A percentile compares a stretch with the other conserved stretches of the same genome.
phyloP scores from a whole-genome alignment of 2,797 vertebrate species.

The Bryconaethiops microstoma region DNA sequence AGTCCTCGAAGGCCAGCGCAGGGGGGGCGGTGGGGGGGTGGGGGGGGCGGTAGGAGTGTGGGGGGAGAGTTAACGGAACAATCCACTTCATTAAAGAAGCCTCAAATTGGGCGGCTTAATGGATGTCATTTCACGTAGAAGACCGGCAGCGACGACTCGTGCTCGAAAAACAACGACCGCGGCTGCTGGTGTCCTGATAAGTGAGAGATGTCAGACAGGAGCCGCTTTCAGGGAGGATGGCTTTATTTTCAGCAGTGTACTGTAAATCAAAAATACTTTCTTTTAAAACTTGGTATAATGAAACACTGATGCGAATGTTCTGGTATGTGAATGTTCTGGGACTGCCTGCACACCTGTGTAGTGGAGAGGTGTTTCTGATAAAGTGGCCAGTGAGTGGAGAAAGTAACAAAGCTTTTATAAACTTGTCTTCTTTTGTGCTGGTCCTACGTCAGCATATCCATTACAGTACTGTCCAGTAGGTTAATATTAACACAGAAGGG shows the following conservation, averaged over 20 bases:
- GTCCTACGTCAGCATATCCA: not conserved
- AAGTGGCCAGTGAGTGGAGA: not conserved
- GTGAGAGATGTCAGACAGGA: not conserved
- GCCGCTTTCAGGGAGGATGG: not conserved
- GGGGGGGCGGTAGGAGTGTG: too few species aligned
- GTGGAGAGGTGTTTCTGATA: not conserved
- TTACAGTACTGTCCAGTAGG: slow-evolving; percentile 19
- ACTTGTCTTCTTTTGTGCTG: not conserved
- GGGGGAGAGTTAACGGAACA: slow-evolving; percentile 69
- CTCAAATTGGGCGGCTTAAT: slow-evolving; percentile 74
- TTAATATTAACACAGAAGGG: slow-evolving; percentile 47
- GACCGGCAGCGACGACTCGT: slow-evolving; percentile 52
- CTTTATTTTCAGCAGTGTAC: not conserved
- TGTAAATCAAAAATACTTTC: not conserved
- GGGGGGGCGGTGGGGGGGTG: slow-evolving; percentile 13
- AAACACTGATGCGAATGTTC: too few species aligned
- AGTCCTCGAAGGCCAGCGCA: slow-evolving; percentile 66
- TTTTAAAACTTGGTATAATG: too few species aligned
- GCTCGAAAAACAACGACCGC: not conserved
- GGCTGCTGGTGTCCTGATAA: not conserved
- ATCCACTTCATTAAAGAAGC: slow-evolving; percentile 77
- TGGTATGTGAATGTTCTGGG: too few species aligned
- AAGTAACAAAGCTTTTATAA: not conserved
- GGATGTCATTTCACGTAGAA: slow-evolving; percentile 67
- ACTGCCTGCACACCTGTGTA: too few species aligned